Percentiles rank a stretch among this genome's conserved stretches.
phyloP scores from a whole-genome alignment of 2,113 vertebrate species.

The Xyrauchen texanus region DNA sequence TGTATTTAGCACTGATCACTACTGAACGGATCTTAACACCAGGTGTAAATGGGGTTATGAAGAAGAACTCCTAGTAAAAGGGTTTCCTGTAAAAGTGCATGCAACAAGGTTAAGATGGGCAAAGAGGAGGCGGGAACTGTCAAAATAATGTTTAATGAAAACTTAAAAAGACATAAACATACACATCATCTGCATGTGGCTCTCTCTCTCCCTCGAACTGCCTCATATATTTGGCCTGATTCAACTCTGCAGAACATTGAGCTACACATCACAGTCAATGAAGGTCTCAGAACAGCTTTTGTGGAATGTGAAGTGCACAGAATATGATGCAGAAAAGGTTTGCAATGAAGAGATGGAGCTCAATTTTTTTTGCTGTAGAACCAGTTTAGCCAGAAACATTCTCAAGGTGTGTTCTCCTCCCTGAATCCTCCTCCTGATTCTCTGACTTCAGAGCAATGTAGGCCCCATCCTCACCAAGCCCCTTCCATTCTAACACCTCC shows the following conservation, averaged over 20 bases:
- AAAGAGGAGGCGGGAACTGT: too few species aligned
- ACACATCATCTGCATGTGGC: too few species aligned
- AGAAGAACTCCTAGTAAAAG: not conserved
- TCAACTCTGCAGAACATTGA: slow-evolving; percentile 7
- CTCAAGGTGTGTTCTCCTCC: slow-evolving; percentile 30
- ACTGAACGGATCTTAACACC: too few species aligned
- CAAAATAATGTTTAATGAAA: too few species aligned
- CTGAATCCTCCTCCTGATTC: slow-evolving; percentile 30
- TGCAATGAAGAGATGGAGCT: not conserved
- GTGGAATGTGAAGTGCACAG: not conserved
- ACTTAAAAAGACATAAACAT: too few species aligned
- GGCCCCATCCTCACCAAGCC: slow-evolving; percentile 4
- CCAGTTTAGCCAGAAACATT: slow-evolving; percentile 47
- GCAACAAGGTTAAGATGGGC: too few species aligned
- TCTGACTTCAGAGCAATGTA: not conserved
- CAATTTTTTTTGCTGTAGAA: slow-evolving; percentile 24
- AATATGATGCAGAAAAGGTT: not conserved
- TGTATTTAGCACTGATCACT: too few species aligned
- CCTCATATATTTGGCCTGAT: not conserved
- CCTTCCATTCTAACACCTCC: slow-evolving; percentile 27
- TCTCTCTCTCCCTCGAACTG: too few species aligned
- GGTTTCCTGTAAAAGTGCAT: not conserved
- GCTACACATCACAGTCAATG: slow-evolving; percentile 9
- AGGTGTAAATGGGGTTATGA: not conserved
- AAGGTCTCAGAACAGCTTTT: not conserved